A percentile compares a stretch with the other conserved stretches of the same genome.
These are phyloP conservation scores for Ormyrus pomaceus DNA, from an alignment of 2,888 invertebrate genomes.

Conservation along the genomic window DNA sequence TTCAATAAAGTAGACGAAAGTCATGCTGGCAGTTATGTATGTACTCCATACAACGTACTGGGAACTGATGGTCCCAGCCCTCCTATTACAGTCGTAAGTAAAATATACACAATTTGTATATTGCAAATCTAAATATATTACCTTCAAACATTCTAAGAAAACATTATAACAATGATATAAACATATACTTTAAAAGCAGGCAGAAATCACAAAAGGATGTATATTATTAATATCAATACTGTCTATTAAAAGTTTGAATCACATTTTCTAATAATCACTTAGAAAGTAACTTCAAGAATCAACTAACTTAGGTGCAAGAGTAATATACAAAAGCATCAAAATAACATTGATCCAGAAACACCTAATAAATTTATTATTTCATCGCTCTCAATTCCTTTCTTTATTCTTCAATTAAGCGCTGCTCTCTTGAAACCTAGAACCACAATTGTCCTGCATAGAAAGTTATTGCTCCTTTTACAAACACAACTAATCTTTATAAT, in stretches of 20 bases:
- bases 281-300: too few species aligned
- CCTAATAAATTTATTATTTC: constrained; percentile 64
- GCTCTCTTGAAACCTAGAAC: constrained; percentile 30
- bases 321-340: background rate
- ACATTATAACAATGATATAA: too few species aligned
- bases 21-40: constrained; percentile 92
- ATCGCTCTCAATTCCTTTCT: constrained; percentile 60
- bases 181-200: too few species aligned
- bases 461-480: constrained; percentile 12
- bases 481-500: too few species aligned
- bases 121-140: too few species aligned
- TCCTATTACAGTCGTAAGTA: constrained; percentile 83
- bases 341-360: constrained; percentile 44
- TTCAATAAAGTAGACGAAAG: constrained; percentile 90
- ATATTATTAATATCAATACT: too few species aligned
- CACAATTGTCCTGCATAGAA: constrained; percentile 2
- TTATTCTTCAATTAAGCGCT: constrained; percentile 66
- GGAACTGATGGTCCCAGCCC: constrained; percentile 91
- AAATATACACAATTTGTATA: too few species aligned
- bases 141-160: too few species aligned
- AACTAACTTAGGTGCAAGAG: too few species aligned
- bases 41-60: constrained; percentile 93
- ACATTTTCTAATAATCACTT: too few species aligned
- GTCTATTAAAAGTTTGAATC: too few species aligned
- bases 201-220: too few species aligned